Percentiles rank a stretch among this genome's conserved stretches.
Evolutionary conservation across 2,888 invertebrate species (phyloP).

Genomic region (Trypoxylon attenuatum): DNA sequence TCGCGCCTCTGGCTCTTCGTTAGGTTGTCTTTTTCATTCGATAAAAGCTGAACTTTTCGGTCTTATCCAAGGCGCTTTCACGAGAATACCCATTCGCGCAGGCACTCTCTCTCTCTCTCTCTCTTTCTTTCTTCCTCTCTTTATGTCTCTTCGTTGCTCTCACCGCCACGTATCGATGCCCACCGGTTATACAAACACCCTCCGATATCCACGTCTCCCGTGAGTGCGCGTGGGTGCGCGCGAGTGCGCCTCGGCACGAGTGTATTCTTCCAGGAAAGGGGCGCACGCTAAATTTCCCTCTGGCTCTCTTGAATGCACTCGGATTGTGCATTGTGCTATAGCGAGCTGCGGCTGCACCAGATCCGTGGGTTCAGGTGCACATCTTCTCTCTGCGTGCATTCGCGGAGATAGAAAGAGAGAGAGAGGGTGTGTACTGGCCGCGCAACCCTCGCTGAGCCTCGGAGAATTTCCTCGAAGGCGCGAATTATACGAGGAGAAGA

Average conservation of each 20-base stretch:
- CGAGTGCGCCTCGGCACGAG: neutral
- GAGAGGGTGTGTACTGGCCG: neutral
- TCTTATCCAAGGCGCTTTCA: neutral
- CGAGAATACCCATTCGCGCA: neutral
- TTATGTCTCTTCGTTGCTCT: too few relatives aligned
- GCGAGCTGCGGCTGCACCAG: too few relatives aligned
- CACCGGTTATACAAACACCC: too few relatives aligned
- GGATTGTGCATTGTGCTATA: neutral
- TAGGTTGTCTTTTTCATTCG: neutral
- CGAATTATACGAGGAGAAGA: constrained; percentile 28
- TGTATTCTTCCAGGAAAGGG: neutral
- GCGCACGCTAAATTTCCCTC: neutral
- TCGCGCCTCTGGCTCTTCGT: neutral
- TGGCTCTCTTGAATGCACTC: neutral
- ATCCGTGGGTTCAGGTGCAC: neutral
- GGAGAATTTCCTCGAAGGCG: constrained; percentile 16
- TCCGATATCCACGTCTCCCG: neutral
- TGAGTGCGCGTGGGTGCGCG: neutral
- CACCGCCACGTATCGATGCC: too few relatives aligned
- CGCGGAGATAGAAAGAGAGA: too few relatives aligned
- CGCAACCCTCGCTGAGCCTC: too few relatives aligned
- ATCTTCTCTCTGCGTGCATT: neutral
- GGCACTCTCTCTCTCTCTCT: neutral
- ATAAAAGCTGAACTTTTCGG: neutral
- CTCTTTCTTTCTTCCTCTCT: too few relatives aligned